Conservation (phyloP, 2,797 vertebrate species). For the Hippopotamyrus pictus region DNA sequence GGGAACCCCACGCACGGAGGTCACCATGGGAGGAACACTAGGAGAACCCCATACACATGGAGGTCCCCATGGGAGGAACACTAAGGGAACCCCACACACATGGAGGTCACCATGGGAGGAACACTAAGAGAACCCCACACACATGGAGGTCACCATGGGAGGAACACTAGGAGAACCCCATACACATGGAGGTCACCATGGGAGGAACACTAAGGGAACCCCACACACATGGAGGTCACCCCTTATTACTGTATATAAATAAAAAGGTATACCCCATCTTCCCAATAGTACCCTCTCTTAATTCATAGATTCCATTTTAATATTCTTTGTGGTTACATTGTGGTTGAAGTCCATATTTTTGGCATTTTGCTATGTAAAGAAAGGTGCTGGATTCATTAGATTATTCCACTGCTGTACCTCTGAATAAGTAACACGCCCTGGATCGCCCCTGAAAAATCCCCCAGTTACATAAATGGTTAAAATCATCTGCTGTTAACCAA, state of each 20-base stretch:
- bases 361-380: not conserved
- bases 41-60: not conserved
- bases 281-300: not conserved
- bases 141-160: not conserved
- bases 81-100: no score
- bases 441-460: not conserved
- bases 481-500: not conserved
- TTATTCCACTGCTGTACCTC: not conserved
- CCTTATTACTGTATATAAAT: not conserved
- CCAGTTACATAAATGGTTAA: not conserved
- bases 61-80: not conserved
- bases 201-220: not conserved
- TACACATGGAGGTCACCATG: not conserved
- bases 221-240: not conserved
- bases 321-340: not conserved
- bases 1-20: no score
- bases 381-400: not conserved
- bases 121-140: not conserved
- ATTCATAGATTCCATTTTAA: not conserved
- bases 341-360: not conserved
- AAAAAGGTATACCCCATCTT: not conserved
- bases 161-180: no score
- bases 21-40: not conserved
- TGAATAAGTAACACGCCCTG: not conserved
- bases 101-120: not conserved